These are phyloP conservation scores for Cyprinodon variegatus DNA, from an alignment of 2,113 vertebrate genomes.

Conservation along the genomic window DNA sequence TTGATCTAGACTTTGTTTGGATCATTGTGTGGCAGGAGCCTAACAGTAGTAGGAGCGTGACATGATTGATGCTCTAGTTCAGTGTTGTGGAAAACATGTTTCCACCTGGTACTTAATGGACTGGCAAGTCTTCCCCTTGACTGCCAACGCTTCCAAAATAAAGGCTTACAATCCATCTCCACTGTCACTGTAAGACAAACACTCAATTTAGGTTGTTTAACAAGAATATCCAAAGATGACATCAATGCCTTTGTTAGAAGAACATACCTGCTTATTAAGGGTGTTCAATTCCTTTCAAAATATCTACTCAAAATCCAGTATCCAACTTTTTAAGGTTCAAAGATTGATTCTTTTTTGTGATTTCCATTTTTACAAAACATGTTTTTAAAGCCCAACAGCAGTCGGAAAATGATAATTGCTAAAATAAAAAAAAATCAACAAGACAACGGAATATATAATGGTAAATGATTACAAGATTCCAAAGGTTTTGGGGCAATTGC, in stretches of 20 bases:
- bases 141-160: conserved; percentile 50
- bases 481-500: background rate
- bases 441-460: background rate
- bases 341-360: background rate
- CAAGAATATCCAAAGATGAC: background rate
- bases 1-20: conserved; percentile 27
- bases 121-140: conserved; percentile 40
- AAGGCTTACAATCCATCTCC: conserved; percentile 40
- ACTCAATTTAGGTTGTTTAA: background rate
- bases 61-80: conserved; percentile 61
- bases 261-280: background rate
- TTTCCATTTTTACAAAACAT: background rate
- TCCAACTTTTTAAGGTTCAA: background rate
- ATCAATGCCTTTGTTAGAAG: background rate
- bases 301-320: background rate
- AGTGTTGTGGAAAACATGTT: conserved; percentile 64
- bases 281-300: background rate
- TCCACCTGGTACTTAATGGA: conserved; percentile 68
- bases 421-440: background rate
- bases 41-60: conserved; percentile 48
- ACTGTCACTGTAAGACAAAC: conserved; percentile 9
- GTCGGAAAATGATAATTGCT: background rate
- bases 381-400: background rate
- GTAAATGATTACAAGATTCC: background rate
- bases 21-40: conserved; percentile 33